Conservation (phyloP, 2,113 vertebrate species). For the Channa argus region DNA sequence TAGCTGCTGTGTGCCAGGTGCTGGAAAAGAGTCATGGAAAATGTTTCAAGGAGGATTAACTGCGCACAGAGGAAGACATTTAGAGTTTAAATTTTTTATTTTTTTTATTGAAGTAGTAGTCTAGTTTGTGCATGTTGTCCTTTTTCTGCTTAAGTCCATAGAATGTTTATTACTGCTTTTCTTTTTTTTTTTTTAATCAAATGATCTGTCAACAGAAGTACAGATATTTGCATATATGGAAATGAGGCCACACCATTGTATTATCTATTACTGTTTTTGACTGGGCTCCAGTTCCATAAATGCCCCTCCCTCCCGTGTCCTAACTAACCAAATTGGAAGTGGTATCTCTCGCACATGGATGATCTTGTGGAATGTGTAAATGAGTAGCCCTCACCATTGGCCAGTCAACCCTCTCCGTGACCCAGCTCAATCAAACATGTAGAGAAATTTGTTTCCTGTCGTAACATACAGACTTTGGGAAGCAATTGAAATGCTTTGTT, state of each 20-base stretch:
- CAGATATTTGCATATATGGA: slow-evolving; percentile 71
- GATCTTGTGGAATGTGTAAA: slow-evolving; percentile 82
- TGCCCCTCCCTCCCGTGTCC: slow-evolving; percentile 69
- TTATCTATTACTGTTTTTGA: slow-evolving; percentile 39
- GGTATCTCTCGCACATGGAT: slow-evolving; percentile 80
- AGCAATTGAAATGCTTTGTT: slow-evolving; percentile 17
- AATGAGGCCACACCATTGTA: slow-evolving; percentile 78
- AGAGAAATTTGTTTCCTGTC: slow-evolving; percentile 42
- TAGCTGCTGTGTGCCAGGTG: not conserved
- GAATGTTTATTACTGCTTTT: slow-evolving; percentile 11
- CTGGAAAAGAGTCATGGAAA: slow-evolving; percentile 5
- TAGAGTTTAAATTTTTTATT: not conserved
- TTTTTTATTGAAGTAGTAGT: slow-evolving; percentile 11
- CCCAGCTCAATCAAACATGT: slow-evolving; percentile 52
- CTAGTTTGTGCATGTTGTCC: not conserved
- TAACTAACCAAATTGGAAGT: slow-evolving; percentile 80
- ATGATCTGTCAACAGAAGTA: slow-evolving; percentile 21
- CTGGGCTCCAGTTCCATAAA: slow-evolving; percentile 63
- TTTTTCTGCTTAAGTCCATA: not conserved
- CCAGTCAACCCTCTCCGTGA: slow-evolving; percentile 59
- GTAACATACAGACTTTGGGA: slow-evolving; percentile 40
- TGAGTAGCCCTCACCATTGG: slow-evolving; percentile 78
- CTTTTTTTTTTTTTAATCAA: not conserved
- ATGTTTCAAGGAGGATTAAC: slow-evolving; percentile 11
- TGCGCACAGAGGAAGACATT: slow-evolving; percentile 6